Evolutionary conservation across 2,113 vertebrate species (phyloP).

Genomic region (Scolopax mira): DNA sequence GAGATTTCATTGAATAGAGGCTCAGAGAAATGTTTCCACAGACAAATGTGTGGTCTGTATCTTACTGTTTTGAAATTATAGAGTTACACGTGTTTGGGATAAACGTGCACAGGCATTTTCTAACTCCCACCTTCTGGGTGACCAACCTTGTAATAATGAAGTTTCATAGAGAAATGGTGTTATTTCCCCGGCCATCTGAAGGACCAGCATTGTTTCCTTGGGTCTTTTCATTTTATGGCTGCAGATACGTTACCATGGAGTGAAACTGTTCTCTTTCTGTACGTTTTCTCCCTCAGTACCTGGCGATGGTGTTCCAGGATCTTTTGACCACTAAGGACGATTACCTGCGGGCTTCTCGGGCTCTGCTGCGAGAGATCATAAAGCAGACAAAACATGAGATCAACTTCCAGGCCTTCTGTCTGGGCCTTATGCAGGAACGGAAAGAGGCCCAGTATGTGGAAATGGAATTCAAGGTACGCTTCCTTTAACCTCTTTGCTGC

Average conservation of each 20-base stretch:
- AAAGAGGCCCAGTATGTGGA: slow-evolving; percentile 89
- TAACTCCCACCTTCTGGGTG: neutral
- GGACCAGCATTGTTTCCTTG: neutral
- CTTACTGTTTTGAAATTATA: neutral
- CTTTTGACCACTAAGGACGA: slow-evolving; percentile 95
- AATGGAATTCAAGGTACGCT: slow-evolving; percentile 93
- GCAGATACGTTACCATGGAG: neutral
- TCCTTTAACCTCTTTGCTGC: neutral
- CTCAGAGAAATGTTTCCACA: neutral
- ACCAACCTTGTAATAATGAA: neutral
- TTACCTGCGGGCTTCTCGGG: slow-evolving; percentile 91
- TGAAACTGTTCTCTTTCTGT: neutral
- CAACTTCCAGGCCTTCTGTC: slow-evolving; percentile 97
- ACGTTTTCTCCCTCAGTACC: slow-evolving; percentile 75
- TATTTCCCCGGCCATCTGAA: neutral
- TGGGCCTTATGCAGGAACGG: slow-evolving; percentile 97
- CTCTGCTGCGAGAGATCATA: slow-evolving; percentile 94
- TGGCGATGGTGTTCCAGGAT: slow-evolving; percentile 99
- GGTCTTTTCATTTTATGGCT: neutral
- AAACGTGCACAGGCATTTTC: neutral
- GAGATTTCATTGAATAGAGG: neutral
- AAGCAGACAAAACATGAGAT: slow-evolving; percentile 98
- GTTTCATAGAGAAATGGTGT: accelerated
- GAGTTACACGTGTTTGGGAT: neutral
- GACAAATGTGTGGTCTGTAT: neutral